phyloP scores from a whole-genome alignment of 1,140 invertebrate genomes.

The Aethina tumida region DNA sequence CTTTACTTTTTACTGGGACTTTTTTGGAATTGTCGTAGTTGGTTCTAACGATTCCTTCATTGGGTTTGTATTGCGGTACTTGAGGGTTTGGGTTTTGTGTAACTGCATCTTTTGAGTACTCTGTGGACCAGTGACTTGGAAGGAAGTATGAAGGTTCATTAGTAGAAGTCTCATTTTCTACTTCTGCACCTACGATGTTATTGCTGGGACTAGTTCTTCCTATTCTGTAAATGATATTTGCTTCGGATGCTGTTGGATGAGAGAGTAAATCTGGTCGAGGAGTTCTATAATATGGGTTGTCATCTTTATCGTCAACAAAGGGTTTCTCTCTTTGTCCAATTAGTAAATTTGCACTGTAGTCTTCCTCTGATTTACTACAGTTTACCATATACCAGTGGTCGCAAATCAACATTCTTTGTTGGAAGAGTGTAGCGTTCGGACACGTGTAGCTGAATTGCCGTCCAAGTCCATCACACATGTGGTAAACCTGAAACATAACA shows the following conservation, averaged over 20 bases:
- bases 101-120: conserved; percentile 11
- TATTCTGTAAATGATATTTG: conserved; percentile 24
- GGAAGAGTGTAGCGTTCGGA: conserved; percentile 67
- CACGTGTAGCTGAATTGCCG: conserved; percentile 66
- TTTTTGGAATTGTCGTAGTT: background rate
- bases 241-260: conserved; percentile 43
- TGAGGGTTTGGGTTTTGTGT: background rate
- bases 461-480: conserved; percentile 64
- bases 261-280: conserved; percentile 52
- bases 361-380: conserved; percentile 53
- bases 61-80: too few species aligned
- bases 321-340: conserved; percentile 60
- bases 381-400: conserved; percentile 80
- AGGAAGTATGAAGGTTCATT: conserved; percentile 26
- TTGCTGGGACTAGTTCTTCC: conserved; percentile 11
- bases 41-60: too few species aligned
- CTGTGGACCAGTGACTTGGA: conserved; percentile 30
- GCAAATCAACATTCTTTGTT: conserved; percentile 67
- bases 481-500: conserved; percentile 49
- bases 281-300: conserved; percentile 43
- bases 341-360: conserved; percentile 57
- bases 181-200: conserved; percentile 24
- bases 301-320: conserved; percentile 54
- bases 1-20: conserved; percentile 2
- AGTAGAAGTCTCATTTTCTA: conserved; percentile 14